Evolutionary conservation across 2,888 invertebrate species (phyloP).

Genomic region (Cosmopolites sordidus): DNA sequence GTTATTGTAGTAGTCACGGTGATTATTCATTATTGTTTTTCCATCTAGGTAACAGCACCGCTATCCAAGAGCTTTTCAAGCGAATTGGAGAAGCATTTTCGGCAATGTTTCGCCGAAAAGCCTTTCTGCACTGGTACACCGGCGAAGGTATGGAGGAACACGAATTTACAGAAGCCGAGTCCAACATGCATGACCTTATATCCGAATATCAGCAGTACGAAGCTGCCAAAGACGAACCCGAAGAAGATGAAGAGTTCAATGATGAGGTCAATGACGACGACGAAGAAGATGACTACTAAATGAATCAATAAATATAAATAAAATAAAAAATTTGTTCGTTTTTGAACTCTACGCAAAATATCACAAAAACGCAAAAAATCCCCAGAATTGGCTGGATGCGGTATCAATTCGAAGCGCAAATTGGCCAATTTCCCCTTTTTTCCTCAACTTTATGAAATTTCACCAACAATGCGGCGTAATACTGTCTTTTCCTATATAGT

Average conservation of each 20-base stretch:
- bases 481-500: too few species aligned
- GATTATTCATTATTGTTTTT: too few species aligned
- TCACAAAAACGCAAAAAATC: too few species aligned
- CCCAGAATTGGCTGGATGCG: too few species aligned
- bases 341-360: too few species aligned
- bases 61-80: slow-evolving; percentile 77
- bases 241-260: slow-evolving; percentile 55
- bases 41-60: slow-evolving; percentile 53
- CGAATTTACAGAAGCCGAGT: slow-evolving; percentile 70
- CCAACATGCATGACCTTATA: slow-evolving; percentile 69
- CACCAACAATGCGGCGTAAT: too few species aligned
- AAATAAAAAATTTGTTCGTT: too few species aligned
- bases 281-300: slow-evolving; percentile 5
- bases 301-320: not conserved
- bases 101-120: slow-evolving; percentile 68
- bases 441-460: too few species aligned
- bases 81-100: slow-evolving; percentile 50
- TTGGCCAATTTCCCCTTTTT: too few species aligned
- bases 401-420: too few species aligned
- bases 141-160: slow-evolving; percentile 71
- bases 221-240: slow-evolving; percentile 58
- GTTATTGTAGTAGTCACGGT: too few species aligned
- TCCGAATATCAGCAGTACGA: slow-evolving; percentile 76
- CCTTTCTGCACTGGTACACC: slow-evolving; percentile 74
- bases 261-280: slow-evolving; percentile 27